Evolutionary conservation across 2,797 vertebrate species (phyloP).

Genomic region (Selene dorsalis): DNA sequence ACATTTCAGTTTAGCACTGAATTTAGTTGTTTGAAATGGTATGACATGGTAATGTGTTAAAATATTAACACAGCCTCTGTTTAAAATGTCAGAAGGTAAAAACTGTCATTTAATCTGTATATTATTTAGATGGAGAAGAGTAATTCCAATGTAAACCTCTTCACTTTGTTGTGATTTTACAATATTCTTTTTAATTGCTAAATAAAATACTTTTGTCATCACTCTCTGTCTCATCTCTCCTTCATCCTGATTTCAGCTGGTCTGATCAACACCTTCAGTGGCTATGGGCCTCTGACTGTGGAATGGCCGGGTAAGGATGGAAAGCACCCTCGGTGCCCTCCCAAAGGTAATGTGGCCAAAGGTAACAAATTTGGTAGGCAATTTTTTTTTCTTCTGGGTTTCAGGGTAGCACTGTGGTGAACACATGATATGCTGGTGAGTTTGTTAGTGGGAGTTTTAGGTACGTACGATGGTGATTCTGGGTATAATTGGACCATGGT

Average conservation of each 20-base stretch:
- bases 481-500: constrained; percentile 8
- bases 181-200: too few species aligned
- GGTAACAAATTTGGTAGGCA: constrained; percentile 95
- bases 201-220: too few species aligned
- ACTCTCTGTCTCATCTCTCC: neutral
- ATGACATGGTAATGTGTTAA: too few species aligned
- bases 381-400: constrained; percentile 75
- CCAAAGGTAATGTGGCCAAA: constrained; percentile 99
- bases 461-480: neutral
- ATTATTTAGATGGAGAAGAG: too few species aligned
- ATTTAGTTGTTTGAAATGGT: neutral
- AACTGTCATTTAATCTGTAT: too few species aligned
- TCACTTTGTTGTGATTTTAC: too few species aligned
- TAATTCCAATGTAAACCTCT: too few species aligned
- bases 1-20: neutral
- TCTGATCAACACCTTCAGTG: constrained; percentile 96
- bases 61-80: too few species aligned
- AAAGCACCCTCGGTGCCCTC: constrained; percentile 99
- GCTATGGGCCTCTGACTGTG: constrained; percentile 96
- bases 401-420: constrained; percentile 75
- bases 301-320: constrained; percentile 99
- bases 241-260: constrained; percentile 84
- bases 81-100: too few species aligned
- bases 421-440: constrained; percentile 61
- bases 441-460: constrained; percentile 1